These are phyloP conservation scores for Eleginops maclovinus DNA, from an alignment of 2,113 vertebrate genomes.

Conservation along the genomic window DNA sequence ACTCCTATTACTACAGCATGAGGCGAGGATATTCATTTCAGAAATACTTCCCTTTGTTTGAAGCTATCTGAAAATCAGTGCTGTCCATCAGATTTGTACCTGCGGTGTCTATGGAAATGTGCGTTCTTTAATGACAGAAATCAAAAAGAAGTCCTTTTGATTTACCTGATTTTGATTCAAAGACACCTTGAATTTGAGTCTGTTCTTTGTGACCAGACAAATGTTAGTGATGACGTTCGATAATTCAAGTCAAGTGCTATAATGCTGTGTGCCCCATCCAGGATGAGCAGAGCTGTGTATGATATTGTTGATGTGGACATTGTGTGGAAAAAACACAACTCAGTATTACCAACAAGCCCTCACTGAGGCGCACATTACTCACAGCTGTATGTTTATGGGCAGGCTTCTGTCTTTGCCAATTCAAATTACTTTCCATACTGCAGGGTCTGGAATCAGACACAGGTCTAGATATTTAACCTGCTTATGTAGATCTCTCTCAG, in stretches of 20 bases:
- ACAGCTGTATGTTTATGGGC: conserved; percentile 3
- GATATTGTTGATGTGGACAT: background rate
- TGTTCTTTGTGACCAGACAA: conserved; percentile 52
- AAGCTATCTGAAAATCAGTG: conserved; percentile 38
- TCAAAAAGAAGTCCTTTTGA: conserved; percentile 34
- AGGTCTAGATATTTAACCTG: no score
- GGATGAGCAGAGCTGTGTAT: conserved; percentile 17
- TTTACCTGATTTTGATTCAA: conserved; percentile 48
- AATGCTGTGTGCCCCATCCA: conserved; percentile 23
- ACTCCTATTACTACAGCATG: background rate
- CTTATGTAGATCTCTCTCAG: no score
- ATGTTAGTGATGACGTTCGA: conserved; percentile 56
- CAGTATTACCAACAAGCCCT: background rate
- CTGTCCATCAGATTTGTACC: conserved; percentile 22
- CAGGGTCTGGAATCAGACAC: no score
- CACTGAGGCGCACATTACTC: background rate
- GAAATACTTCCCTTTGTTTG: conserved; percentile 24
- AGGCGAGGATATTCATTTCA: conserved; percentile 32
- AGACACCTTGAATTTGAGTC: conserved; percentile 49
- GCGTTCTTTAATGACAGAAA: conserved; percentile 43
- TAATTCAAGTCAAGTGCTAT: conserved; percentile 36
- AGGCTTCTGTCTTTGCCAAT: background rate
- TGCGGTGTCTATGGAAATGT: conserved; percentile 12
- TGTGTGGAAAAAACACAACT: background rate
- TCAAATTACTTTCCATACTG: no score